Percentiles rank a stretch among this genome's conserved stretches.
Conservation (phyloP, 2,113 vertebrate species). For the Chaetorhynchus papuensis region DNA sequence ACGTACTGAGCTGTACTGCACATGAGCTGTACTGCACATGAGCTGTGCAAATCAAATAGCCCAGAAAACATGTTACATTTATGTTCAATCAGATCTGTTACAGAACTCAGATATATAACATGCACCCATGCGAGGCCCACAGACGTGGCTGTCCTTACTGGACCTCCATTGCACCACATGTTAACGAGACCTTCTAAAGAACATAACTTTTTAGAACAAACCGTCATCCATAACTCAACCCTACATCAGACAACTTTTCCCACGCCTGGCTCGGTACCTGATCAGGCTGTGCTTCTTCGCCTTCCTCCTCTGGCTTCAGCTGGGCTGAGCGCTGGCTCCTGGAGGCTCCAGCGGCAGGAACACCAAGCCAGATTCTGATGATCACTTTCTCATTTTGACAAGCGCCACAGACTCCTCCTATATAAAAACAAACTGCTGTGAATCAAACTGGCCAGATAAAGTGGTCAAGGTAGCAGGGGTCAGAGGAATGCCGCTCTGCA, state of each 20-base stretch:
- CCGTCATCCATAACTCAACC: not conserved
- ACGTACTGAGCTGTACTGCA: not conserved
- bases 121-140: not conserved
- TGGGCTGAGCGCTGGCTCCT: not conserved
- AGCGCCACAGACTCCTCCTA: not conserved
- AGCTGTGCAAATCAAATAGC: not conserved
- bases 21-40: not conserved
- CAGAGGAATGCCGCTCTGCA: not conserved
- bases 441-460: not conserved
- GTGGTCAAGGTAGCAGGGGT: rapidly evolving
- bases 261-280: slow-evolving; percentile 22
- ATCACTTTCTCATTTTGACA: slow-evolving; percentile 56
- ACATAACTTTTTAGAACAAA: not conserved
- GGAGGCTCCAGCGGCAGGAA: not conserved
- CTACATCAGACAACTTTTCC: not conserved
- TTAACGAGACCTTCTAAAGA: not conserved
- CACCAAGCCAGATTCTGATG: not conserved
- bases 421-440: slow-evolving; percentile 9
- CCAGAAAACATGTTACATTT: not conserved
- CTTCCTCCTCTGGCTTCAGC: slow-evolving; percentile 16
- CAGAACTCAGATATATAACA: not conserved
- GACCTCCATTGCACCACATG: rapidly evolving
- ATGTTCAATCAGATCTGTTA: not conserved
- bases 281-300: slow-evolving; percentile 25
- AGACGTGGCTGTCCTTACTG: not conserved